Conservation (phyloP, 2,888 invertebrate species). For the Callyntrura sp. region DNA sequence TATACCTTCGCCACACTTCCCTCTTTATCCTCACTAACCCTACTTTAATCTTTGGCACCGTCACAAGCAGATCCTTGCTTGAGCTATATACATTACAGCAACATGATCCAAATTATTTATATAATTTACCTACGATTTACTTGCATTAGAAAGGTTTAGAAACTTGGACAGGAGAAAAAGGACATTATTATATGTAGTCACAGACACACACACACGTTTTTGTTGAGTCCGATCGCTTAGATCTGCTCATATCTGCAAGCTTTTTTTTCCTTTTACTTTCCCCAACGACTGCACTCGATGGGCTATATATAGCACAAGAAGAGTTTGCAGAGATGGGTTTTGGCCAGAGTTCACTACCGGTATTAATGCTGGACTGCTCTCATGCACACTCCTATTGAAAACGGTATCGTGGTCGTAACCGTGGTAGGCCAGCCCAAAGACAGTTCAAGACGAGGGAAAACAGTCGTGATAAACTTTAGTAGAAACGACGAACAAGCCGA, state of each 20-base stretch:
- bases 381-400: background rate
- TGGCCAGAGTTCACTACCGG: constrained; percentile 60
- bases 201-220: background rate
- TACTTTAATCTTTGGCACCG: constrained; percentile 55
- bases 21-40: constrained; percentile 7
- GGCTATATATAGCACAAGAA: constrained; percentile 47
- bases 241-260: background rate
- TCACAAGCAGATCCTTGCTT: constrained; percentile 41
- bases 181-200: background rate
- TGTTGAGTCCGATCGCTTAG: background rate
- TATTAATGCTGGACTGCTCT: constrained; percentile 15
- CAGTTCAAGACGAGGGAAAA: constrained; percentile 32
- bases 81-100: background rate
- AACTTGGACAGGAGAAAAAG: constrained; percentile 48
- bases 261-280: background rate
- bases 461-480: constrained; percentile 20
- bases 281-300: background rate
- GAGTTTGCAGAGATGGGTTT: constrained; percentile 36
- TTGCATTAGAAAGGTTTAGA: constrained; percentile 42
- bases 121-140: background rate
- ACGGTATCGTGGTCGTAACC: background rate
- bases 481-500: background rate
- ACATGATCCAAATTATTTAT: background rate
- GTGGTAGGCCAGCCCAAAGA: constrained; percentile 44
- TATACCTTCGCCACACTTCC: background rate